Conservation (phyloP, 2,113 vertebrate genomes). For the Cyprinodon brontotheroides region DNA sequence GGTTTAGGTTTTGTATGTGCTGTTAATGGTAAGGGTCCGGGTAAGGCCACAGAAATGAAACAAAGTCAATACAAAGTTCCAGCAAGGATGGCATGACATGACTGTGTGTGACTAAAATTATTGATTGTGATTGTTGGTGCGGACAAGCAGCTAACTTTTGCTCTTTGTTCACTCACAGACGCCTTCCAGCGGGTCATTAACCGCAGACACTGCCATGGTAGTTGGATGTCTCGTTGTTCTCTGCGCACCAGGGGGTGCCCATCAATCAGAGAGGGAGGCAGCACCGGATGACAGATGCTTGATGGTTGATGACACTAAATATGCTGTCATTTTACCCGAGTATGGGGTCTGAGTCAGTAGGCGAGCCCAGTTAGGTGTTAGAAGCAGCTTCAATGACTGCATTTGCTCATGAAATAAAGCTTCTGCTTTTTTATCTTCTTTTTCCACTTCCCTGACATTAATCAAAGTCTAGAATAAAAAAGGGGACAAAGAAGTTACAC, state of each 20-base stretch:
- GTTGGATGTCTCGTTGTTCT: conserved; percentile 44
- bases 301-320: conserved; percentile 72
- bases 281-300: conserved; percentile 55
- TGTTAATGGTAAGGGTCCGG: too few species aligned
- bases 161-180: conserved; percentile 26
- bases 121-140: neutral
- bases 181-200: conserved; percentile 61
- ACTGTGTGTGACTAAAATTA: neutral
- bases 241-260: conserved; percentile 57
- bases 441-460: neutral
- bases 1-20: too few species aligned
- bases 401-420: conserved; percentile 13
- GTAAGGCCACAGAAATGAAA: too few species aligned
- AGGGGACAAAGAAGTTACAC: conserved; percentile 6
- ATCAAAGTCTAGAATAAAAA: neutral
- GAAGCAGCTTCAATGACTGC: conserved; percentile 1
- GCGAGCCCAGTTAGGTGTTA: conserved; percentile 33
- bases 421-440: conserved; percentile 1
- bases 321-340: conserved; percentile 61
- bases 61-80: too few species aligned
- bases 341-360: conserved; percentile 55
- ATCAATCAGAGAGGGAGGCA: conserved; percentile 67
- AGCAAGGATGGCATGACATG: too few species aligned
- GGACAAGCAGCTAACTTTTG: conserved; percentile 43
- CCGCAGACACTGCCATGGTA: conserved; percentile 43